Conservation (phyloP, 2,888 invertebrate genomes). For the Chloroclystis v-ata region DNA sequence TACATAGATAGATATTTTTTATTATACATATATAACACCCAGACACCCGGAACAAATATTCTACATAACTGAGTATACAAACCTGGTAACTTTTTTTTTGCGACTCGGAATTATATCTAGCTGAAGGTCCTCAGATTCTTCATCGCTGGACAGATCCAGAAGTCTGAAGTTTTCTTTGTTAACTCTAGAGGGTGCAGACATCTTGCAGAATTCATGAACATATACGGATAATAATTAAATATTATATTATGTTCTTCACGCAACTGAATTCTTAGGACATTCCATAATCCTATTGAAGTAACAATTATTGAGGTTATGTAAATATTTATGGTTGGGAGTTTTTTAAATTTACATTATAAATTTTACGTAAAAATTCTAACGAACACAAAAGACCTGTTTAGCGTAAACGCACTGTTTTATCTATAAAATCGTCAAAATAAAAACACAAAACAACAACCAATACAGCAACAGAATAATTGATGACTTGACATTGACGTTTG, state of each 20-base stretch:
- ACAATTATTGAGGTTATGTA: background rate
- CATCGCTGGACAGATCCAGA: slow-evolving; percentile 79
- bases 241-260: background rate
- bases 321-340: background rate
- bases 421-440: no score
- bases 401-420: no score
- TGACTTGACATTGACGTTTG: no score
- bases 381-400: no score
- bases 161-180: slow-evolving; percentile 82
- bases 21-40: no score
- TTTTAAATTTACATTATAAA: no score
- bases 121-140: slow-evolving; percentile 79
- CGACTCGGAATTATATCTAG: slow-evolving; percentile 78
- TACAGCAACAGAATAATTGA: no score
- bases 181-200: slow-evolving; percentile 65
- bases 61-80: no score
- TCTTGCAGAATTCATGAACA: slow-evolving; percentile 40
- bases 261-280: background rate
- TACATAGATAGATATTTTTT: no score
- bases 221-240: background rate
- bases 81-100: slow-evolving; percentile 79
- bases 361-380: no score
- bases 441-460: no score
- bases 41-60: no score
- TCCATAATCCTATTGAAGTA: background rate